Base-by-base conservation (phyloP, 2,888 invertebrate species). In the Chloroclysta siterata region DNA sequence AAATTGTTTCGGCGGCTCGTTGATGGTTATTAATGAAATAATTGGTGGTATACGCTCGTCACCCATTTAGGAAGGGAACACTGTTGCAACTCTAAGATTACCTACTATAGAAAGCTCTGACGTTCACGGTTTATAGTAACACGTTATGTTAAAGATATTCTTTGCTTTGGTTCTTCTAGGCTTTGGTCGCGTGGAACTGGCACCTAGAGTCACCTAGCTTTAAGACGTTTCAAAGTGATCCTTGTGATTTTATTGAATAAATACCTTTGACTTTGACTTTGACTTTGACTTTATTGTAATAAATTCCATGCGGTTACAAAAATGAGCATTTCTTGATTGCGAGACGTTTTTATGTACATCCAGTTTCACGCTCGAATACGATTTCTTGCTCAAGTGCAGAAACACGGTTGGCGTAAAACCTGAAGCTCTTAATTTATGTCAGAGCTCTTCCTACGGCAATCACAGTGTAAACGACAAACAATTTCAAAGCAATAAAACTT, bases 11-110 rank as follows among this genome's bases (percentile, higher is more conserved):
- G 60, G 63, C 65, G 61, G 66, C 62, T 65, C 68, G 71, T 73
- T 81, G 81, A 86, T 84, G 67, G 78, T 74, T 65, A 56, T 65
- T 85, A 87, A 90, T 89, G 76, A 80, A 87, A 84, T 88, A 89
- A 90, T 88, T 88, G 86, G 68, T 73, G 64, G 82, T 82, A 80
- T 85, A 85, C 84, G 81, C 62, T 66, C 46, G 65, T 50, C 72
- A 65, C 67, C 70, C 70, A 65, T 66, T 52, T 61, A 61, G 44
- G 52, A 51, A 53, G 44, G 41, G 41, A 29, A 15, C 48, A 47
- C 28, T 41, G 36, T 67, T 63, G 63, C 50, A 63, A 67, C 63
- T 58, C 17, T 29, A 14, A 7, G 11, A 14, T 36, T 7, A n/a
- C n/a, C n/a, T n/a, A 50, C 33, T 58, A 42, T 22, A 58, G 33